Base-by-base conservation (phyloP, 2,113 vertebrate species). In the Actenoides lindsayi region DNA sequence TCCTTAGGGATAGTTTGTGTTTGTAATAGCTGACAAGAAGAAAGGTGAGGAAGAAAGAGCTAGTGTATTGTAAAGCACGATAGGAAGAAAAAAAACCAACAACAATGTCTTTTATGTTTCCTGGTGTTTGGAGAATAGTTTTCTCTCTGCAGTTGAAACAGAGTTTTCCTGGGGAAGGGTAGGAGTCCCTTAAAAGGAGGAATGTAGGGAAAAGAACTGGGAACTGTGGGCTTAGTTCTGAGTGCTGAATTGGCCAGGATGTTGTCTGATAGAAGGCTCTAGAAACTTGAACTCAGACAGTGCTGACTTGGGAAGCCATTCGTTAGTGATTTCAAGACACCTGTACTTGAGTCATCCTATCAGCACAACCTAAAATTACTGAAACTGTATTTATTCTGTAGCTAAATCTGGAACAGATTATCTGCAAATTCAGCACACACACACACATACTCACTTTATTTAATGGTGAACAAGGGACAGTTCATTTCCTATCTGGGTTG, bases 1-100 rank as follows among this genome's bases (percentile, higher is more conserved):
- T 96, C 91, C 94, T 89, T 53, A 67, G 91, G 87, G 94, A 92
- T 74, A 79, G 50, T 92, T 94, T 89, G 78, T 91, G 67, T 97
- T 91, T 94, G 81, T 78, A 88, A 39, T 16, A 91, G 69, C 54
- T 93, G 86, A 92, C 83, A 94, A 92, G 73, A 89, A 74, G 73
- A 89, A 91, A 95, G 94, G 91, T 88, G 78, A 93, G 16, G 62
- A 95, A 91, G 75, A 92, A 85, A 94, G 53, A 78, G 33, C 11
- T 68, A 25, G 15, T 54, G 25, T 85, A 35, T 50, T 94, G 89
- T 89, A 82, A 96, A 88, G 83, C 30, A 73, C 17, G 31, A 77
- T 12, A 71, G 33, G 25, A 15, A 35, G 39, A 44, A n/a, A 13
- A 21, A 57, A 19, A 42, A 42, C 44, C 46, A 33, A 57, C 37